These are phyloP conservation scores for Sphyrna mokarran DNA, from an alignment of 2,113 vertebrate genomes.

Conservation along the genomic window DNA sequence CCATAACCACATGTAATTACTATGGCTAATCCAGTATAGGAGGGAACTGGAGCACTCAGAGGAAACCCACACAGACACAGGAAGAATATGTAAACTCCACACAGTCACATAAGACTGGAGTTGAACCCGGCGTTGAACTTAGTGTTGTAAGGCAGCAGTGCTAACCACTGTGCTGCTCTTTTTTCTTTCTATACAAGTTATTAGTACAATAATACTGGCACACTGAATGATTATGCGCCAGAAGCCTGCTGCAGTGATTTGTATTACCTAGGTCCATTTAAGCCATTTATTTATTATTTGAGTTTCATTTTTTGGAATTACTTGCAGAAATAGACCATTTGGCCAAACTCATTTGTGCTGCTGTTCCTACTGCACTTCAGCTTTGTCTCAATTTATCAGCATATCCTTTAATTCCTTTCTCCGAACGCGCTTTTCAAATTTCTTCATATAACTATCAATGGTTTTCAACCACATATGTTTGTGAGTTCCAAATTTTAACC, in stretches of 20 bases:
- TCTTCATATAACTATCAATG: neutral
- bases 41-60: too few species aligned
- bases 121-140: too few species aligned
- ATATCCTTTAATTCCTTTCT: neutral
- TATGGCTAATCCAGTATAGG: too few species aligned
- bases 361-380: neutral
- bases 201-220: neutral
- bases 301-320: neutral
- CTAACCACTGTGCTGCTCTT: neutral
- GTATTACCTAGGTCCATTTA: neutral
- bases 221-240: neutral
- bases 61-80: too few species aligned
- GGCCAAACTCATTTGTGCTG: neutral
- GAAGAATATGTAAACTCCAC: too few species aligned
- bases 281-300: neutral
- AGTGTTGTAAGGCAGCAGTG: too few species aligned
- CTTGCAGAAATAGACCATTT: neutral
- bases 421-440: neutral
- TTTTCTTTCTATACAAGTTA: neutral
- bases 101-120: too few species aligned
- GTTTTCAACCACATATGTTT: neutral
- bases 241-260: neutral
- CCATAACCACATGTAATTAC: too few species aligned
- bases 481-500: neutral
- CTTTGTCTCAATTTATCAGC: neutral